Base-by-base conservation (phyloP, 2,797 vertebrate genomes). In the Hirundo rustica region DNA sequence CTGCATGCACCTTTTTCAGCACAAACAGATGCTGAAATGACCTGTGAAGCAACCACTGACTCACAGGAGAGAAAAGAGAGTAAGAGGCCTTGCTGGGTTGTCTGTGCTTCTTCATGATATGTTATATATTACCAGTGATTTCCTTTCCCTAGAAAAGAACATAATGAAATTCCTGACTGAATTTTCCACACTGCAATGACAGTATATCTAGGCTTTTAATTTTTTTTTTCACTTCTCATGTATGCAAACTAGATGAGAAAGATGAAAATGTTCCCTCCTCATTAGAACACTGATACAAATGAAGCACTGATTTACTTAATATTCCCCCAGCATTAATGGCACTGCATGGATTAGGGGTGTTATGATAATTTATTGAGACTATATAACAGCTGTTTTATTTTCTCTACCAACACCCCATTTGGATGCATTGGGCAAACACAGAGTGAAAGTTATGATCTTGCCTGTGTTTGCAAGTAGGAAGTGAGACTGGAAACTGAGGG, bases 31-130 rank as follows among this genome's bases (percentile, higher is more conserved):
- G 7, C 16, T 83, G 77, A 93, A 91, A 77, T 67, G 45, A 23
- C 44, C 76, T 87, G 26, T 88, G 76, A 92, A 92, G 58, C 80
- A 75, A 90, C 91, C 96, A 86, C 19, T 94, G 89, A 93, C 83
- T 64, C 80, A 68, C 11, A 5, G 20, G 67, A 68, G 40, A 71
- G 34, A 60, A 65, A 53, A 77, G n/a, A 40, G 66, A 68, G 53
- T 30, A 70, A 72, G 32, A 76, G 22, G 30, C 14, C 32, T 84
- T 87, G 27, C 20, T 85, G 65, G 9, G 4, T 48, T 92, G 30
- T 74, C 85, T 89, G 45, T 76, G 34, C 72, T 96, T 75, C 58
- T 92, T 92, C 38, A 51, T 60, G 45, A 82, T 25, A 55, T 78
- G 40, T 68, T 82, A 42, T 60, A n/a, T 66, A 71, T 77, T 81